These are phyloP conservation scores for Sibirionetta formosa DNA, from an alignment of 2,797 vertebrate genomes.

Conservation along the genomic window DNA sequence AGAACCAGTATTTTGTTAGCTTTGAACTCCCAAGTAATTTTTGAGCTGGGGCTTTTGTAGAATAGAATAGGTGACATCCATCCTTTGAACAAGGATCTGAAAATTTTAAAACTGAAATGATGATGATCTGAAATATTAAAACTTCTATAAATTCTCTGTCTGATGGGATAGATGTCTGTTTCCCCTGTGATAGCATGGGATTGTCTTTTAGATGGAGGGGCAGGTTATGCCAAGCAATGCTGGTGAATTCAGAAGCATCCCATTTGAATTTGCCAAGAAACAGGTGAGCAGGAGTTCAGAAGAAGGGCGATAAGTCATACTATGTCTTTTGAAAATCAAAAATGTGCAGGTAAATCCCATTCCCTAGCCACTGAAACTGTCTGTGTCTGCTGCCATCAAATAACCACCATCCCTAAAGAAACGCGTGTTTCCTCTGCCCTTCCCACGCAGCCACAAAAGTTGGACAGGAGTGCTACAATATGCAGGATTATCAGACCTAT, in stretches of 20 bases:
- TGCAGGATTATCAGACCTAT: not conserved
- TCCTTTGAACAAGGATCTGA: not conserved
- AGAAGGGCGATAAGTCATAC: not conserved
- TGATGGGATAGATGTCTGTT: not conserved
- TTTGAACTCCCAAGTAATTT: not conserved
- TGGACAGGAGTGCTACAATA: not conserved
- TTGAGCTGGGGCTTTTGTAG: not conserved
- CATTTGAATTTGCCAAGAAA: not conserved
- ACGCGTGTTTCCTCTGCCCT: not conserved
- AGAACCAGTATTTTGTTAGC: not conserved
- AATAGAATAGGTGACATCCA: not conserved
- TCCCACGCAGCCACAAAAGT: not conserved
- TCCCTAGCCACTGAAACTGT: not conserved
- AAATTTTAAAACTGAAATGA: too few relatives aligned
- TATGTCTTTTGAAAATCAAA: not conserved
- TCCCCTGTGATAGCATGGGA: accelerated
- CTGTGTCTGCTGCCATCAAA: not conserved
- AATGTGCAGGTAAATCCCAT: not conserved
- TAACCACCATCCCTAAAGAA: not conserved
- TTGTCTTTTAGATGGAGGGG: not conserved
- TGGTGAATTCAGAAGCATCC: not conserved
- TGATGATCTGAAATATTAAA: not conserved
- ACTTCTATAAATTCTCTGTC: not conserved
- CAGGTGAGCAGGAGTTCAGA: not conserved
- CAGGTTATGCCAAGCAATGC: not conserved